Evolutionary conservation across 2,113 vertebrate genomes (phyloP), one percentile per base, ranked within the genome.

Genomic region (Nothocercus julius): DNA sequence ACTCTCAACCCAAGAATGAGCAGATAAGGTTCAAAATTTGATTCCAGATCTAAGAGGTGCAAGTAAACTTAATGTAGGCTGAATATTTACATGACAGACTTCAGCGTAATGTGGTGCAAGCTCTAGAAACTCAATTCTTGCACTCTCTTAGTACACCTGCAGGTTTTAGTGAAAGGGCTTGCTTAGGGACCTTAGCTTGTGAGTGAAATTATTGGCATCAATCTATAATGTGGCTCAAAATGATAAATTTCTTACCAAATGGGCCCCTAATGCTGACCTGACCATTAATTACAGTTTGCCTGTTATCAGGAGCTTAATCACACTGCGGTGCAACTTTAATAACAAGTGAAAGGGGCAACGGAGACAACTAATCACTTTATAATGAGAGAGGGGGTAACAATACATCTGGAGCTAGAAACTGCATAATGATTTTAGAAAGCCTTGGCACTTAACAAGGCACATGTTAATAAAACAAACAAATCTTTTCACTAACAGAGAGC

Each of bases 401-500:
- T 91, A 56, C 73, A 79, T 85, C 42, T 92, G 58, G 84, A 89
- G 82, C 82, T 90, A 68, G 90, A 90, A 95, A 90, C 47, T 36
- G 80, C 32, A 3, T 44, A 83, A 80, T 32, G 13, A 87, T 95
- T 89, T 80, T 61, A 28, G 62, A 0, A 85, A 94, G 92, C 83
- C 80, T 95, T 89, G 87, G 77, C 44, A 15, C 83, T 97, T 96
- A 95, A 59, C 85, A 80, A 87, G 86, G 82, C 69, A 51, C 51
- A n/a, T 0, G 28, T 95, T 97, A 90, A 95, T 95, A 95, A 96
- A 97, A 83, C 87, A 97, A 97, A 93, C 96, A 97, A 82, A 95
- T 85, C 91, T 95, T 95, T 90, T 95, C 45, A 76, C 86, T 85
- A 80, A 61, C 59, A 36, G 78, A 77, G 90, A 92, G 59, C 69